phyloP scores from a whole-genome alignment of 2,797 vertebrate genomes.

The Aratinga solstitialis region DNA sequence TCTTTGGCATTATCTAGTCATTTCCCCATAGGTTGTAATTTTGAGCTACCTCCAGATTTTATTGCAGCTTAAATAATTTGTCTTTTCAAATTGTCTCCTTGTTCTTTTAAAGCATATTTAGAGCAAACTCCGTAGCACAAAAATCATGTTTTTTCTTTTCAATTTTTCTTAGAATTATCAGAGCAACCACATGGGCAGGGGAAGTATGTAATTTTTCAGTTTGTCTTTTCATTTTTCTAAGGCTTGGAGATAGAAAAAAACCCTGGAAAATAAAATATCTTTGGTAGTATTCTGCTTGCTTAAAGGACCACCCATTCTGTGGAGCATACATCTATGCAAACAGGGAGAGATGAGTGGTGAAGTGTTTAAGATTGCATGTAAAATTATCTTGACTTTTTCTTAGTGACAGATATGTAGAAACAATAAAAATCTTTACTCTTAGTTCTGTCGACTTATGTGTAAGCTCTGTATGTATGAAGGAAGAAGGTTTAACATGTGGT shows the following conservation, averaged over 20 bases:
- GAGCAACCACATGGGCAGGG: not conserved
- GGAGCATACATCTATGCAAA: fast-evolving
- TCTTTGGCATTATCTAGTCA: not conserved
- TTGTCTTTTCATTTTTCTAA: not conserved
- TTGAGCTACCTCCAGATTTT: not conserved
- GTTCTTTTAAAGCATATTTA: not conserved
- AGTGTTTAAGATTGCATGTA: fast-evolving
- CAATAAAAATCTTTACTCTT: not conserved
- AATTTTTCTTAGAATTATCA: not conserved
- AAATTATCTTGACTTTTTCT: not conserved
- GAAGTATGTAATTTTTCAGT: not conserved
- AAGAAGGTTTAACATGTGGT: fast-evolving
- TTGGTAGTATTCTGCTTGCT: not conserved
- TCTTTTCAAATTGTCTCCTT: not conserved
- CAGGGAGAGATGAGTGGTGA: not conserved
- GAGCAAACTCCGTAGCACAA: not conserved
- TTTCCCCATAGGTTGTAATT: not conserved
- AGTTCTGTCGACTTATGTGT: not conserved
- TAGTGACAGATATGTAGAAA: not conserved
- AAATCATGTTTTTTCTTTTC: not conserved
- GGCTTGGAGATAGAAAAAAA: not conserved
- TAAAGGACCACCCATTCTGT: not conserved
- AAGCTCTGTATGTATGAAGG: fast-evolving
- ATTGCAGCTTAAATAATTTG: not conserved
- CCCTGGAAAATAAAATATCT: not conserved